Conservation (phyloP, 2,113 vertebrate genomes). For the Clinocottus analis region DNA sequence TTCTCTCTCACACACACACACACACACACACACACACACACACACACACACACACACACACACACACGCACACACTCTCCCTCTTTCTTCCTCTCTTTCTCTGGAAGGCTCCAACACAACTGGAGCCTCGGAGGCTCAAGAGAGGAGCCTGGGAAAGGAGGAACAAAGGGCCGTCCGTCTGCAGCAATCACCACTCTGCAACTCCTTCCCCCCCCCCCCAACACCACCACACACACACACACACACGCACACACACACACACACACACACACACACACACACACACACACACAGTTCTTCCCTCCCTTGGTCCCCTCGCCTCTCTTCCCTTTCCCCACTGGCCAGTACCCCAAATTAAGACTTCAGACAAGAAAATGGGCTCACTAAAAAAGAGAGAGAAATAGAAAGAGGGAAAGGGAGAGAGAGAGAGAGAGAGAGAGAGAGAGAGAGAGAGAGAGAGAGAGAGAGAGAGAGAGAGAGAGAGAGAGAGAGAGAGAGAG, state of each 20-base stretch:
- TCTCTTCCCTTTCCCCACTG: conserved; percentile 75
- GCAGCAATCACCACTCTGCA: conserved; percentile 72
- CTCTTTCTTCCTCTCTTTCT: conserved; percentile 67
- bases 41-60: conserved; percentile 37
- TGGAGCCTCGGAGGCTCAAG: conserved; percentile 83
- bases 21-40: conserved; percentile 18
- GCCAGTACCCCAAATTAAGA: conserved; percentile 84
- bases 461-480: conserved; percentile 63
- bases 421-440: conserved; percentile 67
- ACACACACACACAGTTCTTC: conserved; percentile 23
- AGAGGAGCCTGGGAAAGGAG: conserved; percentile 83
- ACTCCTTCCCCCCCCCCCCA: conserved; percentile 55
- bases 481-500: conserved; percentile 56
- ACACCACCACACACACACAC: too few species aligned
- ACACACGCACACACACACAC: not conserved
- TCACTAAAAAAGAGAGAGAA: conserved; percentile 73
- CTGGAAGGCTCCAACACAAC: conserved; percentile 82
- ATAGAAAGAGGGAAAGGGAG: too few species aligned
- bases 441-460: conserved; percentile 54
- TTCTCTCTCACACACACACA: conserved; percentile 40
- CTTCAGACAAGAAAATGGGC: conserved; percentile 85
- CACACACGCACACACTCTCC: conserved; percentile 45
- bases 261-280: not conserved
- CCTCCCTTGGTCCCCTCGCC: conserved; percentile 65
- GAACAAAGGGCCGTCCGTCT: conserved; percentile 84